Percentiles rank a stretch among this genome's conserved stretches.
phyloP scores from a whole-genome alignment of 2,797 vertebrate genomes.

The Alosa sapidissima region DNA sequence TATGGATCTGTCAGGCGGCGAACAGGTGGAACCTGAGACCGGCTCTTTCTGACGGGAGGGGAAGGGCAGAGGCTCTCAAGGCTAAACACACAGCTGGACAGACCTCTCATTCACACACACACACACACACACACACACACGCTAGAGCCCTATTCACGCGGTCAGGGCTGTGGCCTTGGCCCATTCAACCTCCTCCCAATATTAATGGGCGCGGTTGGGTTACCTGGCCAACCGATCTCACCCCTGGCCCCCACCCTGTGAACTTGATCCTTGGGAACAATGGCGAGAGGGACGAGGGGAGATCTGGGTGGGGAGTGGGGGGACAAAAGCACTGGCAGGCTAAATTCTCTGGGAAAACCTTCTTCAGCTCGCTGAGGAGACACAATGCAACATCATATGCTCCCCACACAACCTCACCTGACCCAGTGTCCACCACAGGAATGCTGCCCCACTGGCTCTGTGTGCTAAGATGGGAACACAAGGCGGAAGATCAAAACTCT shows the following conservation, averaged over 20 bases:
- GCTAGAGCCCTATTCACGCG: slow-evolving; percentile 41
- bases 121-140: slow-evolving; percentile 63
- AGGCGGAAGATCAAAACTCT: neutral
- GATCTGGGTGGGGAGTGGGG: neutral
- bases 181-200: slow-evolving; percentile 70
- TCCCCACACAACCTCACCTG: neutral
- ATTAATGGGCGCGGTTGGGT: slow-evolving; percentile 69
- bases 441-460: neutral
- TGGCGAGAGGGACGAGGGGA: slow-evolving; percentile 31
- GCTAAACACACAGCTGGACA: slow-evolving; percentile 63
- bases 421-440: neutral
- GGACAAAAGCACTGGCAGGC: slow-evolving; percentile 42
- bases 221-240: slow-evolving; percentile 62
- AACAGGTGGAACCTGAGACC: slow-evolving; percentile 76
- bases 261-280: slow-evolving; percentile 67
- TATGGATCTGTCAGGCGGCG: slow-evolving; percentile 67
- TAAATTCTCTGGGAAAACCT: slow-evolving; percentile 67
- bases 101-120: slow-evolving; percentile 35
- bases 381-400: neutral
- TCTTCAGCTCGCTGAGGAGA: slow-evolving; percentile 48
- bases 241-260: slow-evolving; percentile 55
- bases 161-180: slow-evolving; percentile 55
- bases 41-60: slow-evolving; percentile 66
- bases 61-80: slow-evolving; percentile 53
- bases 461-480: neutral